Evolutionary conservation across 1,140 invertebrate genomes (phyloP).

Genomic region (Atta texana): DNA sequence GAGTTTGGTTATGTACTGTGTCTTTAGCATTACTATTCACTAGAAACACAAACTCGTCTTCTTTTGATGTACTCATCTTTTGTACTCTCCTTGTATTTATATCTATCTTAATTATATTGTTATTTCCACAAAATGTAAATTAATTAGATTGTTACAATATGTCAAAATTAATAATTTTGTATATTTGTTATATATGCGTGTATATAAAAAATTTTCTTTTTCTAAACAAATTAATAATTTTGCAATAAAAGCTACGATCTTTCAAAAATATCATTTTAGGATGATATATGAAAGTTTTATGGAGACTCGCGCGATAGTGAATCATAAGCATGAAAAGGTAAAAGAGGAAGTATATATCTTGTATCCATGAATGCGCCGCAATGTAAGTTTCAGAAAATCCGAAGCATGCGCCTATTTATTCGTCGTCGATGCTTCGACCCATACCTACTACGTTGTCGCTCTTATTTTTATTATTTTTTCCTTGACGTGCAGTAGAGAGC

Average conservation of each 20-base stretch:
- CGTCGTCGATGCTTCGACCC: constrained; percentile 47
- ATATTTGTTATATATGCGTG: background rate
- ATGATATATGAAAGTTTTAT: constrained; percentile 8
- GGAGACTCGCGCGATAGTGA: background rate
- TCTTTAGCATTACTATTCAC: constrained; percentile 64
- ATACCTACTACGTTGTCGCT: constrained; percentile 25
- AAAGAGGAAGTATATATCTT: background rate
- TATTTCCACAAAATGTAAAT: background rate
- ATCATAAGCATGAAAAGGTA: constrained; percentile 33
- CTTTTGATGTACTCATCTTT: constrained; percentile 46
- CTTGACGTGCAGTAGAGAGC: constrained; percentile 5
- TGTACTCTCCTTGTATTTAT: background rate
- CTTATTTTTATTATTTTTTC: constrained; percentile 56
- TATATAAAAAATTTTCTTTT: background rate
- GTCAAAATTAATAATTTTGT: background rate
- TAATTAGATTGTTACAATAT: background rate
- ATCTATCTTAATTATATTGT: background rate
- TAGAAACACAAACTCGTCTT: constrained; percentile 42
- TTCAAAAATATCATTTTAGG: constrained; percentile 8
- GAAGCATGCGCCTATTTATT: constrained; percentile 49
- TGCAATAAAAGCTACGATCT: constrained; percentile 1
- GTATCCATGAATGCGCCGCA: background rate
- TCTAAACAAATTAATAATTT: constrained; percentile 21
- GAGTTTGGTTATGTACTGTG: constrained; percentile 68
- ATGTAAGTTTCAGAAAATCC: constrained; percentile 32